Evolutionary conservation across 2,797 vertebrate species (phyloP), one percentile per base, ranked within the genome.

Genomic region (Pseudomugil gertrudae): DNA sequence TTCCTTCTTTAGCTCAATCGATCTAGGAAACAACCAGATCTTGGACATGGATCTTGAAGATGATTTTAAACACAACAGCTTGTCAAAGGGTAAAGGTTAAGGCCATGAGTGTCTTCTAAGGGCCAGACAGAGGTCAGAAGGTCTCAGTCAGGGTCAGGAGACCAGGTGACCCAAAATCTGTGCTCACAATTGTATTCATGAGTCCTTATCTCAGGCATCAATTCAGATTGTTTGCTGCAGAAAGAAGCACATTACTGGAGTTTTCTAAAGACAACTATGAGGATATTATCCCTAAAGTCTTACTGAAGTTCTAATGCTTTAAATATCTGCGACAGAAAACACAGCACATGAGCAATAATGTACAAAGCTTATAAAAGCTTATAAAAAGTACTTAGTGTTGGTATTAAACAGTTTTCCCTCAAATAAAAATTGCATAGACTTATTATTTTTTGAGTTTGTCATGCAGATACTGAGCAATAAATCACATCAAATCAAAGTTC

Each of bases 31-130:
- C 59, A 72, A 73, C 40, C 83, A 86, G 87, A 87, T 64, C 81
- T 56, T 76, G 66, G 24, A 58, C 72, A 58, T 54, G 69, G 78
- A 85, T 67, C 66, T 76, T 21, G 53, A 81, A 65, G 56, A 85
- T 83, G 76, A 57, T 62, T 84, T 71, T 63, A 82, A 82, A 87
- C 57, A 66, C 65, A 92, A 92, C 92, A 93, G 91, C 92, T 94
- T 94, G 93, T 87, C 76, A 64, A 77, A 80, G 89, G 91, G 73
- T 90, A 95, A 94, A 94, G 93, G 91, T 94, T 90, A 93, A 89
- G 85, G 89, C 87, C 84, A 89, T 8, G 75, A 85, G 78, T 92
- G 80, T 90, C 85, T 91, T 81, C 81, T 43, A 82, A 84, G 80
- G 80, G 88, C 89, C 90, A 90, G 86, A 86, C 86, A 66, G 69